phyloP scores from a whole-genome alignment of 1,140 invertebrate species.

The Wiebesia pumilae region DNA sequence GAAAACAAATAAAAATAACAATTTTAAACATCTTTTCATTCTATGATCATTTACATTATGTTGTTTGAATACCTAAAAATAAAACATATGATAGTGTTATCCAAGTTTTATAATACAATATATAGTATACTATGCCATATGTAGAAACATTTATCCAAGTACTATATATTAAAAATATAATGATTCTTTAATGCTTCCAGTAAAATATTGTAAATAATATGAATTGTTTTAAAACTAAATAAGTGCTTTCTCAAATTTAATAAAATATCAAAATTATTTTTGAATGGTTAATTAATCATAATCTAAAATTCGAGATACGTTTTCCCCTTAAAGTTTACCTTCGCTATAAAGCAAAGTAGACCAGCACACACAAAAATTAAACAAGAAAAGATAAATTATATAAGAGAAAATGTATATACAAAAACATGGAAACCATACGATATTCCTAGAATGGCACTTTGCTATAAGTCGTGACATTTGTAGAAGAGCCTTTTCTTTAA shows the following conservation, averaged over 20 bases:
- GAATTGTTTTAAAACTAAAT: not conserved
- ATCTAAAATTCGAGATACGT: not conserved
- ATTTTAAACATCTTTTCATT: not conserved
- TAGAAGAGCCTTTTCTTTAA: conserved; percentile 31
- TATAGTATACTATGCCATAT: not conserved
- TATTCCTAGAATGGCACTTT: conserved; percentile 37
- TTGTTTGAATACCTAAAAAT: not conserved
- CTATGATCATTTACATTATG: not conserved
- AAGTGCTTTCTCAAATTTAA: not conserved
- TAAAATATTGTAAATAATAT: not conserved
- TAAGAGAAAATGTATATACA: not conserved
- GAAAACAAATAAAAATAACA: conserved; percentile 8
- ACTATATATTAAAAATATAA: not conserved
- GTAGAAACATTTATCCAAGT: not conserved
- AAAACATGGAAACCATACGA: conserved; percentile 24
- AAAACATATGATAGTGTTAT: not conserved
- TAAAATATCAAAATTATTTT: not conserved
- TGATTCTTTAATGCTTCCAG: not conserved
- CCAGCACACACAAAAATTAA: not conserved
- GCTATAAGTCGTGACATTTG: conserved; percentile 31
- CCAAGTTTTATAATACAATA: not conserved
- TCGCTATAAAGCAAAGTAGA: not conserved
- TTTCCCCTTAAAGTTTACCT: conserved; percentile 25
- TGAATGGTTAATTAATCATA: not conserved
- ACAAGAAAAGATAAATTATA: not conserved